Conservation (phyloP, 2,797 vertebrate genomes). For the Tragelaphus oryx region DNA sequence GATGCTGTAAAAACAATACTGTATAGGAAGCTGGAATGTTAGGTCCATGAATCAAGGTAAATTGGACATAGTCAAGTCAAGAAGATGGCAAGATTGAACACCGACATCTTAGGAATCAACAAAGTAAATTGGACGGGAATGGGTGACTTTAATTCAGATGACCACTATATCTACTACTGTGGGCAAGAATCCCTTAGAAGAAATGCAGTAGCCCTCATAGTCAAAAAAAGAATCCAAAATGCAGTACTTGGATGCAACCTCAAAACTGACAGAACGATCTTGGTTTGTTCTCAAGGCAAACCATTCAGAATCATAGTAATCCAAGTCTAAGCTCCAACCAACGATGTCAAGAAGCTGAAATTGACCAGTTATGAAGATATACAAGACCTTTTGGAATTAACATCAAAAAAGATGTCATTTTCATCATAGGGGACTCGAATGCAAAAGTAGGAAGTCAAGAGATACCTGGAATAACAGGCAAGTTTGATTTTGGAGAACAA, state of each 20-base stretch:
- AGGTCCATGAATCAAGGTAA: background rate
- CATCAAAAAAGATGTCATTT: background rate
- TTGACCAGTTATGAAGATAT: background rate
- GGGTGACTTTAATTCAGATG: background rate
- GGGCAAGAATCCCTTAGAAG: background rate
- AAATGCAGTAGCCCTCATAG: background rate
- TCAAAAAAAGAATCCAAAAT: background rate
- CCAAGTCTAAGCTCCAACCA: background rate
- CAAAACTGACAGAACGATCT: background rate
- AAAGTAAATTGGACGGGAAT: background rate
- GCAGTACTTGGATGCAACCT: background rate
- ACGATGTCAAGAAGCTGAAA: background rate
- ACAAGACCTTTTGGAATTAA: background rate
- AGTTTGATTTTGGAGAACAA: background rate
- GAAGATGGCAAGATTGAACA: background rate
- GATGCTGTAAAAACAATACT: background rate
- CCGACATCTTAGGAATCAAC: background rate
- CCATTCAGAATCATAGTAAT: background rate
- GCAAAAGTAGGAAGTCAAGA: background rate
- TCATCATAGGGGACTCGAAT: background rate
- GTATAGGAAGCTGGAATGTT: background rate
- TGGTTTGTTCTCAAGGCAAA: background rate
- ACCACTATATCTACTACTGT: background rate
- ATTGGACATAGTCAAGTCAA: background rate
- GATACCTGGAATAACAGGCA: background rate